Percentiles rank a stretch among this genome's conserved stretches.
These are phyloP conservation scores for Plestiodon gilberti DNA, from an alignment of 2,113 vertebrate genomes.

Conservation along the genomic window DNA sequence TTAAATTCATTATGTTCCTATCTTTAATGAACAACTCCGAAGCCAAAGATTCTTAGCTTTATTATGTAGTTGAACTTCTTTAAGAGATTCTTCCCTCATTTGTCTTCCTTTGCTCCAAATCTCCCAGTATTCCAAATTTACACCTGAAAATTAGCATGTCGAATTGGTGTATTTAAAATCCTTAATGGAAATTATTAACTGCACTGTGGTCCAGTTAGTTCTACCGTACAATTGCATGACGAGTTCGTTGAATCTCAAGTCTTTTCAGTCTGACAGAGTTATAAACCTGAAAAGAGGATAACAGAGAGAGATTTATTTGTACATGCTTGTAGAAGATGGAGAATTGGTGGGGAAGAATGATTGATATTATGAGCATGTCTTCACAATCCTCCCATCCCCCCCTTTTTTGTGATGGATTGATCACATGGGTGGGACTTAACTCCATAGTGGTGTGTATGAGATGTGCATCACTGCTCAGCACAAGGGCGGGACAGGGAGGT, in stretches of 20 bases:
- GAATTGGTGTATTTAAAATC: neutral
- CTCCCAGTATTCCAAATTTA: constrained; percentile 22
- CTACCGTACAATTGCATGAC: neutral
- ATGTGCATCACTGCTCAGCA: neutral
- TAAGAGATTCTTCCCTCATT: constrained; percentile 23
- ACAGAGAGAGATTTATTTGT: neutral
- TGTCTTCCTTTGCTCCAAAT: constrained; percentile 9
- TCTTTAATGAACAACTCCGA: constrained; percentile 33
- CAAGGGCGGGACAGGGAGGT: too few species aligned
- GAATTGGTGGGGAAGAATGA: too few species aligned
- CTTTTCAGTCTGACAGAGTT: neutral
- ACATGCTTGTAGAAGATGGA: neutral
- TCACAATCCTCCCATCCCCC: neutral
- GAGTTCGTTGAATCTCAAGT: constrained; percentile 4
- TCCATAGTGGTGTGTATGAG: neutral
- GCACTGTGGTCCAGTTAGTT: neutral
- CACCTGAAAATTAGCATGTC: neutral
- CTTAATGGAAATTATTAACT: neutral
- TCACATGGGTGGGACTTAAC: neutral
- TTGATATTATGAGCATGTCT: too few species aligned
- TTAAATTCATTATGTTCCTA: constrained; percentile 57
- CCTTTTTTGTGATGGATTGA: neutral
- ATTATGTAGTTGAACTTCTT: constrained; percentile 28
- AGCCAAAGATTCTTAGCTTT: constrained; percentile 36
- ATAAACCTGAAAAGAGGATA: neutral